A percentile compares a stretch with the other conserved stretches of the same genome.
Conservation (phyloP, 2,113 vertebrate genomes). For the Ciconia stormi region DNA sequence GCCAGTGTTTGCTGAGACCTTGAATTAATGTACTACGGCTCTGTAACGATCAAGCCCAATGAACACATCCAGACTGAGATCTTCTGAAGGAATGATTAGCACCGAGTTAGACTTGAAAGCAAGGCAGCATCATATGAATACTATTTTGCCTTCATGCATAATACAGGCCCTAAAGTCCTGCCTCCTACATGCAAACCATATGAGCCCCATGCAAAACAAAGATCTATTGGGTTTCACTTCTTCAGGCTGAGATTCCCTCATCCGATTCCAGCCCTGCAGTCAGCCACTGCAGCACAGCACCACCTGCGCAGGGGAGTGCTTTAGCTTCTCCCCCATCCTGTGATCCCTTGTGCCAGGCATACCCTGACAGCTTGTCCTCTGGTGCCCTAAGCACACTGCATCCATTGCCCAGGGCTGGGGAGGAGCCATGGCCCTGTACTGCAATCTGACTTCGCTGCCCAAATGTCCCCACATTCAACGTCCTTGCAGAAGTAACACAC, state of each 20-base stretch:
- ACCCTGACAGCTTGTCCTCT: background rate
- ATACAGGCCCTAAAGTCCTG: background rate
- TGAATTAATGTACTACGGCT: background rate
- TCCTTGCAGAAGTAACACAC: background rate
- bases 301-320: background rate
- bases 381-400: background rate
- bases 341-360: background rate
- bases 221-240: fast-evolving
- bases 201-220: background rate
- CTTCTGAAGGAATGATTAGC: background rate
- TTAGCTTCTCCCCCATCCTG: background rate
- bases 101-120: background rate
- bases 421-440: background rate
- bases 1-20: background rate
- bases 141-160: background rate
- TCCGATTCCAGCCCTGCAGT: background rate
- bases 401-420: background rate
- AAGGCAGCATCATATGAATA: background rate
- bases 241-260: background rate
- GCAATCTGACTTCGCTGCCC: background rate
- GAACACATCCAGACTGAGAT: background rate
- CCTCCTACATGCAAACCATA: background rate
- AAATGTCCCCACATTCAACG: background rate
- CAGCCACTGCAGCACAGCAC: background rate
- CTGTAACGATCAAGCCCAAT: background rate